Percentiles rank a stretch among this genome's conserved stretches.
These are phyloP conservation scores for Zoanthus sociatus DNA, from an alignment of 92 coral and sea anemone species.

Conservation along the genomic window DNA sequence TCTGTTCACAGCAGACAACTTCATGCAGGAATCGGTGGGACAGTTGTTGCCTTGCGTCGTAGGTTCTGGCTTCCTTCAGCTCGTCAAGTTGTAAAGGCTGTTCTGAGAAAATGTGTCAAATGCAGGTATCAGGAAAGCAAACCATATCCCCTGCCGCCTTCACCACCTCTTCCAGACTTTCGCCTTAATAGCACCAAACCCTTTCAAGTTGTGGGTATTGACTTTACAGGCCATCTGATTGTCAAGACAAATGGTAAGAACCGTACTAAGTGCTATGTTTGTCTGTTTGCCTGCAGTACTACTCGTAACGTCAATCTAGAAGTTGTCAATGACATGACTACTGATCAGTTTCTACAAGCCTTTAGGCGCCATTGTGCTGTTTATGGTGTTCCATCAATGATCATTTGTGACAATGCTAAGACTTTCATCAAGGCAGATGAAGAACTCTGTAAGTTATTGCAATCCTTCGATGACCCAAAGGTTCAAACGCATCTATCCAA, in stretches of 20 bases:
- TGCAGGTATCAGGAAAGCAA: conserved; percentile 29
- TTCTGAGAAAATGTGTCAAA: conserved; percentile 34
- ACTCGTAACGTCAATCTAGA: conserved; percentile 37
- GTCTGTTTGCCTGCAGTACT: conserved; percentile 26
- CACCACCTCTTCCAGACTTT: conserved; percentile 54
- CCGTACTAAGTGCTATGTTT: conserved; percentile 17
- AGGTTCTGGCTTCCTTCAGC: conserved; percentile 62
- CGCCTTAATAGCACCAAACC: conserved; percentile 47
- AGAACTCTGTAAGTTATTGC: conserved; percentile 39
- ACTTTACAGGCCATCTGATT: conserved; percentile 51
- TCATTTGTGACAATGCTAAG: conserved; percentile 49
- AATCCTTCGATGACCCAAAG: conserved; percentile 19
- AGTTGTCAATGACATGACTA: conserved; percentile 35
- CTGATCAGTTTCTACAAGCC: conserved; percentile 47
- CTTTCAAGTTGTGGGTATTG: conserved; percentile 46
- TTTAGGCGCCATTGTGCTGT: conserved; percentile 51
- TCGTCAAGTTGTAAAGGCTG: conserved; percentile 19
- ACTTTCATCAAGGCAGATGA: conserved; percentile 37
- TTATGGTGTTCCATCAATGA: conserved; percentile 44
- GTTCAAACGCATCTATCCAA: conserved; percentile 24
- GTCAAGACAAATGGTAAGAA: conserved; percentile 29
- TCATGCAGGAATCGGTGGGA: conserved; percentile 53
- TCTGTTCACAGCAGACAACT: conserved; percentile 58
- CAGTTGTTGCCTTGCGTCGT: conserved; percentile 47
- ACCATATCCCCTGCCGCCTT: conserved; percentile 45